Base-by-base conservation (phyloP, 2,888 invertebrate species). In the Cephus rjabovi region DNA sequence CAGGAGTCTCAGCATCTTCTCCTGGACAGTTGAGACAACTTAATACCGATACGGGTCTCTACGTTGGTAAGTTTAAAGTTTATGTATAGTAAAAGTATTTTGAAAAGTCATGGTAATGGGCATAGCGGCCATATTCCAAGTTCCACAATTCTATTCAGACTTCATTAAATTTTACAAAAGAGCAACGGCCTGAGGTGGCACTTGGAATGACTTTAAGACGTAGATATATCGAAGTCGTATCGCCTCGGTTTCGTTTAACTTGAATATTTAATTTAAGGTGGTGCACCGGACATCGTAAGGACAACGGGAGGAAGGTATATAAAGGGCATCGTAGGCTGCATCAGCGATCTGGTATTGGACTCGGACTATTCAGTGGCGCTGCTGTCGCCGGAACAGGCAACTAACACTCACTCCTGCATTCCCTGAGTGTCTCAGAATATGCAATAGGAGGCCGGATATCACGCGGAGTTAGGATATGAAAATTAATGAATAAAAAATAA, bases 41-140 rank as follows among this genome's bases (percentile, higher is more conserved):
- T 74, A 97, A 97, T 91, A 96, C 97, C 15, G 96, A 97, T 88
- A 96, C 97, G 81, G 97, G 97, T 83, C 94, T 98, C 76, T 98
- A 96, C 92, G 95, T 98, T 87, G 98, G 98, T 97, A 92, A 93
- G 93, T 87, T 56, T 75, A 35, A 31, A n/a, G 9, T 11, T 40
- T 35, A 31, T 37, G 33, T 78, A 30, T 23, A 9, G 15, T 56
- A 23, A 9, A 56, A 56, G 56, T 30, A 68, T 79, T 69, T 35
- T 30, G 30, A 30, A 69, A 9, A 35, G 3, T 35, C 34, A 35
- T 70, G 30, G 56, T 6, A 34, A 40, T 15, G 2, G 2, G 23
- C 23, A 56, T 23, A 23, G 56, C 15, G 56, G 6, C 23, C 40
- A 40, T 40, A 23, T 40, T 23, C 6, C 40, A 40, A 40, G 9